Conservation (phyloP, 2,113 vertebrate species). For the Pelecanoides urinatrix region DNA sequence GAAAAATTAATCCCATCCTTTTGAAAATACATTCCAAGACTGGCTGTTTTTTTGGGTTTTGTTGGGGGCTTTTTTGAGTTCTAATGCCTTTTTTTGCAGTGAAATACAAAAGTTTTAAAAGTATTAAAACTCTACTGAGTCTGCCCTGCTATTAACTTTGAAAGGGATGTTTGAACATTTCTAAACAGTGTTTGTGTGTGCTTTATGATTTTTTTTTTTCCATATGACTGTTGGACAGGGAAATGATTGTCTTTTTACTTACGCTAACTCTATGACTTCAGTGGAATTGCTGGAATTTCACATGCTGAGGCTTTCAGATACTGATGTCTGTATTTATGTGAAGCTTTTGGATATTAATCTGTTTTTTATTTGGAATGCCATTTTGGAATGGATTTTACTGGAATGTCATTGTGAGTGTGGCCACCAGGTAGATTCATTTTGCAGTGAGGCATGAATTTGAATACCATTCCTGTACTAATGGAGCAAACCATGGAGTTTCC, state of each 20-base stretch:
- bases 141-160: background rate
- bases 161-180: background rate
- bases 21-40: background rate
- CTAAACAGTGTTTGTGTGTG: background rate
- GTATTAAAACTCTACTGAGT: background rate
- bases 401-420: background rate
- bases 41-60: background rate
- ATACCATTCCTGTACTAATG: background rate
- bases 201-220: background rate
- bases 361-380: background rate
- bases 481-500: background rate
- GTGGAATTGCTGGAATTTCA: background rate
- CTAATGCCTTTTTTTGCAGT: background rate
- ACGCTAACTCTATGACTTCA: background rate
- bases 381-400: background rate
- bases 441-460: background rate
- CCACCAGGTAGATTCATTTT: background rate
- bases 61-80: background rate
- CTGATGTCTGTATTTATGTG: background rate
- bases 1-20: background rate
- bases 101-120: background rate
- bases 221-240: background rate
- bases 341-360: background rate
- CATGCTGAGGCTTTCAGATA: background rate
- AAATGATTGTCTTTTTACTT: background rate